These are phyloP conservation scores for Eupithecia subumbrata DNA, from an alignment of 2,888 invertebrate species.

Conservation along the genomic window DNA sequence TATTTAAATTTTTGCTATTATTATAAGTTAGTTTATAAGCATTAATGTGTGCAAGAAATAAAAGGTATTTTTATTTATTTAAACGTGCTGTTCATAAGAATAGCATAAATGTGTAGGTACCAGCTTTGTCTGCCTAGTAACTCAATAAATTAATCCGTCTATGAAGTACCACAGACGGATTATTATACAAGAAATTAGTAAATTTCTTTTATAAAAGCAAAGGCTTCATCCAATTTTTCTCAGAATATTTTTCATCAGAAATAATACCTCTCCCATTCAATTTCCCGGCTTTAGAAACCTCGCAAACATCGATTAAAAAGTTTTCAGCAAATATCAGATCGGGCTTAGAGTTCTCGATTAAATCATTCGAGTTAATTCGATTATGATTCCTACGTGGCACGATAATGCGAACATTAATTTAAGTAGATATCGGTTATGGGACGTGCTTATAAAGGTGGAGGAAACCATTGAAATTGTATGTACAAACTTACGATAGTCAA, in stretches of 20 bases:
- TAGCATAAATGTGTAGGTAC: no score
- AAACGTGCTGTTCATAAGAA: no score
- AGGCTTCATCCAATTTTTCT: background rate
- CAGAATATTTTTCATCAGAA: constrained; percentile 3
- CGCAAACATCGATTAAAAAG: constrained; percentile 28
- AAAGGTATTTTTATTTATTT: no score
- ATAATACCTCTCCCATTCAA: constrained; percentile 6
- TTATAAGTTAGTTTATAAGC: no score
- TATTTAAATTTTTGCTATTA: no score
- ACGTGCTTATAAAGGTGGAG: background rate
- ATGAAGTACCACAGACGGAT: no score
- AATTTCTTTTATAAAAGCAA: no score
- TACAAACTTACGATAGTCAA: background rate
- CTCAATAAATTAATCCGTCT: no score
- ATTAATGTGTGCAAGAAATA: no score
- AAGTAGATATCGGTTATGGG: constrained; percentile 30
- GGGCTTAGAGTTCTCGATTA: constrained; percentile 50
- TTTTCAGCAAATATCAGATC: constrained; percentile 46
- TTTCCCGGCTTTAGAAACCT: constrained; percentile 19
- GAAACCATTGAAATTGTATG: background rate
- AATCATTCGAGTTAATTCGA: constrained; percentile 52
- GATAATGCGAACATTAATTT: constrained; percentile 41
- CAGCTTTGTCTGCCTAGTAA: no score
- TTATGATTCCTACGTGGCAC: constrained; percentile 42
- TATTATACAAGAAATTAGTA: no score